These are phyloP conservation scores for Ibidorhyncha struthersii DNA, from an alignment of 2,113 vertebrate species.

Conservation along the genomic window DNA sequence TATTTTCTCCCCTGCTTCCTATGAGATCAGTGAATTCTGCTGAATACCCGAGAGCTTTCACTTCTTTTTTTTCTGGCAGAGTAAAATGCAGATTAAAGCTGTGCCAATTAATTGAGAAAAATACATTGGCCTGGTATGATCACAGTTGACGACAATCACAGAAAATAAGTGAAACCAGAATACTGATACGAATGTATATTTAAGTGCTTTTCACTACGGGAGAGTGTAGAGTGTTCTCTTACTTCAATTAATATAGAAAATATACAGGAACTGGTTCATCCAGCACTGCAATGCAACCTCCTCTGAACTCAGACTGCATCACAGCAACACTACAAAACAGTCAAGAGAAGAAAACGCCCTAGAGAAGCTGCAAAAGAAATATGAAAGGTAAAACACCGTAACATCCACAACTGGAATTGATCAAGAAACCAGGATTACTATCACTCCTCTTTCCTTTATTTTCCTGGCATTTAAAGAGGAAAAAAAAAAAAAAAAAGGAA, in stretches of 20 bases:
- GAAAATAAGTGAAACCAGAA: not conserved
- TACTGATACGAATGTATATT: not conserved
- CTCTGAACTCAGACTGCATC: not conserved
- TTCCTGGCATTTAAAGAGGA: not conserved
- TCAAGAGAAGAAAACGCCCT: not conserved
- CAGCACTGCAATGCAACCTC: not conserved
- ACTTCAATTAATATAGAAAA: not conserved
- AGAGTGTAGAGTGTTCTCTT: not conserved
- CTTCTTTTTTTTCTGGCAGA: not conserved
- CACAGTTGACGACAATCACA: not conserved
- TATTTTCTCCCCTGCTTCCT: not conserved
- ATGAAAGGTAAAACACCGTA: not conserved
- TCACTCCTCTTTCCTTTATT: not conserved
- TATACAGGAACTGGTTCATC: not conserved
- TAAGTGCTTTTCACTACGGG: not conserved
- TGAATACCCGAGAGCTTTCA: not conserved
- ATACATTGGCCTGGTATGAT: not conserved
- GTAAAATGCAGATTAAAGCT: not conserved
- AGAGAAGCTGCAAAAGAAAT: not conserved
- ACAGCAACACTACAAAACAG: not conserved
- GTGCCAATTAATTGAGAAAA: not conserved
- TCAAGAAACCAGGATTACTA: not conserved
- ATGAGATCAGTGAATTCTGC: not conserved
- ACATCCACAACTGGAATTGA: not conserved
- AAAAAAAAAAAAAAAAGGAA: not conserved